phyloP scores from a whole-genome alignment of 2,888 invertebrate species.

The Stomorhina lunata region DNA sequence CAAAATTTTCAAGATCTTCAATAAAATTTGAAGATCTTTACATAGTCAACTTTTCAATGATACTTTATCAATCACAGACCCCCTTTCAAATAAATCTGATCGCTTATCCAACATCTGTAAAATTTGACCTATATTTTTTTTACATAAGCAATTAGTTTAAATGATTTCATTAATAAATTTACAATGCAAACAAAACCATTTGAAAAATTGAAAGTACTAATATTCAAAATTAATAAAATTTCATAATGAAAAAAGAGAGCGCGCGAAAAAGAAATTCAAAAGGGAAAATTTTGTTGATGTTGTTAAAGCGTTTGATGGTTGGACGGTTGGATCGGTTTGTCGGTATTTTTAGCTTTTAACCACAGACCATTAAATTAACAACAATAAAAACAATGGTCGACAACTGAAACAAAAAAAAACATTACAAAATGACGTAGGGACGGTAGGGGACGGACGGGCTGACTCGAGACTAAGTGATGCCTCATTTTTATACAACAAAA shows the following conservation, averaged over 20 bases:
- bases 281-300: background rate
- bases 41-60: no score
- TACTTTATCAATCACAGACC: no score
- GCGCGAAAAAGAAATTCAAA: background rate
- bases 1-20: no score
- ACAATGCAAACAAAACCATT: conserved; percentile 28
- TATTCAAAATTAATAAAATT: background rate
- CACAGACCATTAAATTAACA: conserved; percentile 21
- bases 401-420: conserved; percentile 13
- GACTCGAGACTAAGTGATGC: conserved; percentile 5
- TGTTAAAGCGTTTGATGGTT: background rate
- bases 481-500: conserved; percentile 29
- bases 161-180: conserved; percentile 32
- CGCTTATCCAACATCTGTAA: background rate
- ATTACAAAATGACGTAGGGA: conserved; percentile 2
- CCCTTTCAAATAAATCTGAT: background rate
- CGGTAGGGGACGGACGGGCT: no score
- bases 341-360: conserved; percentile 7
- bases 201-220: background rate
- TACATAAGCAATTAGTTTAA: background rate
- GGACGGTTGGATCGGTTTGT: background rate
- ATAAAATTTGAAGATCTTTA: no score
- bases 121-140: conserved; percentile 6
- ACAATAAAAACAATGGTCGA: background rate
- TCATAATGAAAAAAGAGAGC: background rate